Conservation (phyloP, 2,113 vertebrate species). For the Genyomyrus donnyi region DNA sequence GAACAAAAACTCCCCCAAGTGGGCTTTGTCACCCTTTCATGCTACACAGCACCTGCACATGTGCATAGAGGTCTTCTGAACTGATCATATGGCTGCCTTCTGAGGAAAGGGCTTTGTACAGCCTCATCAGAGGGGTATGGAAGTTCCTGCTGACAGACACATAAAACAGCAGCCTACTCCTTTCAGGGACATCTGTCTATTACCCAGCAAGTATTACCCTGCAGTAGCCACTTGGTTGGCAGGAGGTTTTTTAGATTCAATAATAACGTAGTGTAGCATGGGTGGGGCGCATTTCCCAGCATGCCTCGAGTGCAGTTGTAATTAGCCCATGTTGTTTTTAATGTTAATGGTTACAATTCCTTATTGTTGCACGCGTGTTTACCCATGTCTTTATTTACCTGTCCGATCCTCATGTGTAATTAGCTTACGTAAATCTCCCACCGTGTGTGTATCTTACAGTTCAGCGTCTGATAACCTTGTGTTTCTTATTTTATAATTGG, state of each 20-base stretch:
- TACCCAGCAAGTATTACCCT: background rate
- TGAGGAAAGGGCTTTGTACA: background rate
- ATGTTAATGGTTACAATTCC: too few species aligned
- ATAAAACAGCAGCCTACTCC: background rate
- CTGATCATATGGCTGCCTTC: background rate
- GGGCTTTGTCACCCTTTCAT: background rate
- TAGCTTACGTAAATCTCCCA: too few species aligned
- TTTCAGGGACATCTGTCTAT: background rate
- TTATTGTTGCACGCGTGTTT: too few species aligned
- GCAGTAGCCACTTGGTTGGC: background rate
- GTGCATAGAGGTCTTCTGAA: background rate
- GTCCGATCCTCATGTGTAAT: too few species aligned
- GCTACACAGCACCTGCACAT: conserved; percentile 4
- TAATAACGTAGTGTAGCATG: background rate
- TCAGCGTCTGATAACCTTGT: too few species aligned
- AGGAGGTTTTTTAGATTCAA: background rate
- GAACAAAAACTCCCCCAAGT: background rate
- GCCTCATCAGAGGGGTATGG: background rate
- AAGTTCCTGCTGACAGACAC: background rate
- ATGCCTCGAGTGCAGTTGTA: too few species aligned
- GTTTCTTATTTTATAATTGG: too few species aligned
- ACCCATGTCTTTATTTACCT: too few species aligned
- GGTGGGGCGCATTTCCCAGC: too few species aligned
- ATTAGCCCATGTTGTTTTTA: too few species aligned
- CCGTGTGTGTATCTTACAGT: too few species aligned